Base-by-base conservation (phyloP, 35 echinoderm and acorn worm species). In the Heliocidaris tuberculata region DNA sequence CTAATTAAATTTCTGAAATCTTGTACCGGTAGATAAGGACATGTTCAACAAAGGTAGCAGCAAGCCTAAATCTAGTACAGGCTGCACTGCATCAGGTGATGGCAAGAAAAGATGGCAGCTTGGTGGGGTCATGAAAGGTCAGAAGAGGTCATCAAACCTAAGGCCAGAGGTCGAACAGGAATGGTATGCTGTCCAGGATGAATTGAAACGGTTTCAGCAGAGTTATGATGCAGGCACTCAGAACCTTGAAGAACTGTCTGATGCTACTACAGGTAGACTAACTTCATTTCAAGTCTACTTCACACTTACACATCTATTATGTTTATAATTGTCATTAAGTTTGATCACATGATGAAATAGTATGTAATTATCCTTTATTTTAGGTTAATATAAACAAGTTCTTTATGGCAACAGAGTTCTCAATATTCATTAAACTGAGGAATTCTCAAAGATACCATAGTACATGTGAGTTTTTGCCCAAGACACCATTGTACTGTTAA, bases 81-180 rank as follows among this genome's bases (percentile, higher is more conserved):
- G 12, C 12, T 60, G 86, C 13, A 87, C 6, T n/a, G 87, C 87
- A 89, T 47, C 87, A 27, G 47, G 47, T 31, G 50, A 93, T 50
- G 91, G 50, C 9, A 93, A 59, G 91, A 93, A 31, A 29, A 59
- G 47, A 48, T 93, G 91, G 91, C 91, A 50, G 0, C 48, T 93
- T 12, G 31, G 31, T 11, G 50, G 91, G 50, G 17, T 50, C 2
- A 89, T 17, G 5, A 59, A 48, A 16, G 48, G 50, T 49, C 91
- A 93, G 48, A n/a, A 59, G 47, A 12, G 48, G 48, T 59, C 47
- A 48, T 93, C 91, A 30, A 59, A 59, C 50, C 48, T 54, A 7
- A 30, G 24, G 30, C 48, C 91, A 31, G 91, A 93, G 91, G 91
- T 50, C 49, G 50, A 48, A 48, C 91, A 59, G 30, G 91, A 93